Evolutionary conservation across 30 jellyfish, hydroid and myxozoan genomes (phyloP).

Genomic region (Calvadosia cruxmelitensis): DNA sequence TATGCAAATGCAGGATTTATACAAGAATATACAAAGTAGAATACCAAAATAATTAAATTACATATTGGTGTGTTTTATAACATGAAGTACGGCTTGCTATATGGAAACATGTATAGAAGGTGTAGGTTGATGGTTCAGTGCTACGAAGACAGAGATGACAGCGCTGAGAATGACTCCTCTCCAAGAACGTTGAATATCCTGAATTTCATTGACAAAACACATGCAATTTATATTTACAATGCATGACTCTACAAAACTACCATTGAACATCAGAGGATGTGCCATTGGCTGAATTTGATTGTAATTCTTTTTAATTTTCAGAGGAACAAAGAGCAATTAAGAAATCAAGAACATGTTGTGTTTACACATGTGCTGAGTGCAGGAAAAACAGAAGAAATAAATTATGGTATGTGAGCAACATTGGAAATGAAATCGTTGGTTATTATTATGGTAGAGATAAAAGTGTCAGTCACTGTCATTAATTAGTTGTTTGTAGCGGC

Average conservation of each 20-base stretch:
- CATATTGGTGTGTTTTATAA: neutral
- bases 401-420: conserved; percentile 41
- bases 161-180: neutral
- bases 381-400: conserved; percentile 44
- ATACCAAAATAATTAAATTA: too few species aligned
- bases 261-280: neutral
- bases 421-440: neutral
- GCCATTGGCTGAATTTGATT: neutral
- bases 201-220: too few species aligned
- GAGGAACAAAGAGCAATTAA: too few species aligned
- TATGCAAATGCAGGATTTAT: too few species aligned
- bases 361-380: conserved; percentile 59
- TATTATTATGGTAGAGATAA: too few species aligned
- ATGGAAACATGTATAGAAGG: too few species aligned
- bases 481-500: too few species aligned
- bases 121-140: too few species aligned
- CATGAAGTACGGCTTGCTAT: neutral
- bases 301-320: too few species aligned
- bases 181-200: neutral
- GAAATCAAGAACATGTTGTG: conserved; percentile 12
- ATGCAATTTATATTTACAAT: too few species aligned
- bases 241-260: neutral
- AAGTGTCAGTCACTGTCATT: too few species aligned
- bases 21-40: too few species aligned
- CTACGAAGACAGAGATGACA: neutral